Evolutionary conservation across 2,113 vertebrate species (phyloP), one percentile per base, ranked within the genome.

Genomic region (Paradoxurus hermaphroditus): DNA sequence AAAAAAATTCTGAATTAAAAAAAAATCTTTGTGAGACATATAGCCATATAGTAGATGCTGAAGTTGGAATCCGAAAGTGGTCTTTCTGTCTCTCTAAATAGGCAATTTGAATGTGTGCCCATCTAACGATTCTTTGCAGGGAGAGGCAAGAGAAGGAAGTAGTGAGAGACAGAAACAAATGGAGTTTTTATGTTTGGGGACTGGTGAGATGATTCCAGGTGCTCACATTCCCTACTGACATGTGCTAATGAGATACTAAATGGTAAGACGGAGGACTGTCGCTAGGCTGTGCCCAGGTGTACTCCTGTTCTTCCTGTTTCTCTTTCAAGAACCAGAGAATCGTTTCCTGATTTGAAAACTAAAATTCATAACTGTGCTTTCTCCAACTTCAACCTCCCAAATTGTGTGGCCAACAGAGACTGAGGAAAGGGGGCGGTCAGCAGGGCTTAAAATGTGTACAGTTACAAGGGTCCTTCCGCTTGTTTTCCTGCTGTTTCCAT

Each of bases 181-280:
- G 44, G 18, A 41, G 13, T 34, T 39, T n/a, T 51, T 5, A 10
- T 41, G 7, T n/a, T 23, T 29, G 53, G n/a, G 11, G 8, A 51
- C 18, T 27, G 29, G 73, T 1, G 29, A 56, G 29, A 51, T 1
- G 13, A 16, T 41, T 27, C 4, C 53, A 81, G 79, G 34, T 65
- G 68, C 13, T 53, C 3, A 0, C 39, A 4, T 25, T n/a, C n/a
- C 63, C 31, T 25, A 5, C 41, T n/a, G 62, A 21, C 0, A 0
- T 0, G 0, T n/a, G 65, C 8, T 18, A 46, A 44, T 44, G 11
- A 78, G 36, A 56, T 36, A 39, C 9, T 29, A 75, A 91, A 21
- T 65, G 36, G 63, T 36, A n/a, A 9, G 23, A 73, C 19, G 2
- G n/a, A 81, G 12, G 2, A 11, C 6, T 15, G 25, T 1, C 25